Conservation (phyloP, 2,113 vertebrate species). For the Psettodes erumei region DNA sequence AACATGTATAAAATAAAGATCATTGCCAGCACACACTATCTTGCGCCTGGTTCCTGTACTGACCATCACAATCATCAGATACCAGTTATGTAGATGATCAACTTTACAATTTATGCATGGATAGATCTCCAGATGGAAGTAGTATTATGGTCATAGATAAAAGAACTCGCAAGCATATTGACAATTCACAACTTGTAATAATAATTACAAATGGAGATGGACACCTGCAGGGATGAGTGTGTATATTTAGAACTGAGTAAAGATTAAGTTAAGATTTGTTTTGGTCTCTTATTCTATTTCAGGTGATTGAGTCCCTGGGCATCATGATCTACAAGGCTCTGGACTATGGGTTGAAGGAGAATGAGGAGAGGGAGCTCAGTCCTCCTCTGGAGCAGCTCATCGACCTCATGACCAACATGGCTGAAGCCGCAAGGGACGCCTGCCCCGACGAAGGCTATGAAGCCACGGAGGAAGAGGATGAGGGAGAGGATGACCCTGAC, state of each 20-base stretch:
- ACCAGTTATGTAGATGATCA: not conserved
- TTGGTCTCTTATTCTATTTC: slow-evolving; percentile 18
- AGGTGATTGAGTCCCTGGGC: slow-evolving; percentile 96
- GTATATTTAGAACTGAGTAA: not conserved
- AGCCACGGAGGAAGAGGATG: slow-evolving; percentile 92
- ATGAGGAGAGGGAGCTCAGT: slow-evolving; percentile 95
- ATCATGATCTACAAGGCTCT: slow-evolving; percentile 99
- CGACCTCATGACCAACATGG: slow-evolving; percentile 93
- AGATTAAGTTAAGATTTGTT: not conserved
- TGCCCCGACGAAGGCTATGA: slow-evolving; percentile 95
- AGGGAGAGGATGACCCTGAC: slow-evolving; percentile 79
- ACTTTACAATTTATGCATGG: not conserved
- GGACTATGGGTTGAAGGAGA: slow-evolving; percentile 97
- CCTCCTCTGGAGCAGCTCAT: slow-evolving; percentile 96
- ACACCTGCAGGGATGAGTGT: not conserved
- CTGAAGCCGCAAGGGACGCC: slow-evolving; percentile 82
- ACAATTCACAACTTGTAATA: not conserved
- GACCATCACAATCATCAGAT: not conserved
- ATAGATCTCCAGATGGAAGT: not conserved
- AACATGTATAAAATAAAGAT: too few relatives aligned
- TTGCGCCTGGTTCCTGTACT: too few relatives aligned
- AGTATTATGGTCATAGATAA: not conserved
- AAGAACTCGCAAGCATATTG: not conserved
- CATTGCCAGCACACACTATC: too few relatives aligned
- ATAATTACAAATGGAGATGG: not conserved